Percentiles rank a stretch among this genome's conserved stretches.
These are phyloP conservation scores for Diglossa cyanea DNA, from an alignment of 2,797 vertebrate genomes.

Conservation along the genomic window DNA sequence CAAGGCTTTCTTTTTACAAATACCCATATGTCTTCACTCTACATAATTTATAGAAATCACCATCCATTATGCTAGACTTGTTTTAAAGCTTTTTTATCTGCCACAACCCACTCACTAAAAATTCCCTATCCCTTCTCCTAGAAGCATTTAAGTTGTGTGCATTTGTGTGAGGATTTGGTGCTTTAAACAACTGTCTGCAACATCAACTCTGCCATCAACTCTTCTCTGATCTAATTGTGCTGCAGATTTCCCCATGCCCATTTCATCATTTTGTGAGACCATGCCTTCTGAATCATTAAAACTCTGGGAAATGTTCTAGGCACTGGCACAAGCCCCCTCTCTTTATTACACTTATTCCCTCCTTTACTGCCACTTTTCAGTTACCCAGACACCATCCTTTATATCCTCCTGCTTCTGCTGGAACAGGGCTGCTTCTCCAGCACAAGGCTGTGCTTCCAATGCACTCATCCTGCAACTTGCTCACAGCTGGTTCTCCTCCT, in stretches of 20 bases:
- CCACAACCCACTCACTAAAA: constrained; percentile 3
- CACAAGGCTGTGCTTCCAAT: constrained; percentile 29
- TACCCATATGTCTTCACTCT: background rate
- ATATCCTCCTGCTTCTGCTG: constrained; percentile 48
- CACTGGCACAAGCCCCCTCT: background rate
- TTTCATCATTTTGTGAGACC: background rate
- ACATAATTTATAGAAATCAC: constrained; percentile 8
- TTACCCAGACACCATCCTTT: constrained; percentile 6
- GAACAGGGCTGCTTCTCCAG: constrained; percentile 32
- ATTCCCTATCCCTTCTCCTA: background rate
- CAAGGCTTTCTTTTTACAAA: background rate
- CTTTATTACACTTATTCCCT: constrained; percentile 26
- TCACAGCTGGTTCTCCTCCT: constrained; percentile 72
- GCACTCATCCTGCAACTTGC: constrained; percentile 45
- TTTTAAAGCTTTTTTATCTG: constrained; percentile 29
- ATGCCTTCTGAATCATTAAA: constrained; percentile 33
- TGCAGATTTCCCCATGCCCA: background rate
- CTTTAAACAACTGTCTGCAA: constrained; percentile 22
- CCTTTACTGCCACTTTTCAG: constrained; percentile 40
- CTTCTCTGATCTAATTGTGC: constrained; percentile 8
- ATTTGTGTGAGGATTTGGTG: background rate
- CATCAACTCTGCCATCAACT: constrained; percentile 35
- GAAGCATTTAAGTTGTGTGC: background rate
- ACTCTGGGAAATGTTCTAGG: background rate
- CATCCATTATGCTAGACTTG: background rate